Evolutionary conservation across 2,113 vertebrate genomes (phyloP), one percentile per base, ranked within the genome.

Genomic region (Aphyosemion australe): DNA sequence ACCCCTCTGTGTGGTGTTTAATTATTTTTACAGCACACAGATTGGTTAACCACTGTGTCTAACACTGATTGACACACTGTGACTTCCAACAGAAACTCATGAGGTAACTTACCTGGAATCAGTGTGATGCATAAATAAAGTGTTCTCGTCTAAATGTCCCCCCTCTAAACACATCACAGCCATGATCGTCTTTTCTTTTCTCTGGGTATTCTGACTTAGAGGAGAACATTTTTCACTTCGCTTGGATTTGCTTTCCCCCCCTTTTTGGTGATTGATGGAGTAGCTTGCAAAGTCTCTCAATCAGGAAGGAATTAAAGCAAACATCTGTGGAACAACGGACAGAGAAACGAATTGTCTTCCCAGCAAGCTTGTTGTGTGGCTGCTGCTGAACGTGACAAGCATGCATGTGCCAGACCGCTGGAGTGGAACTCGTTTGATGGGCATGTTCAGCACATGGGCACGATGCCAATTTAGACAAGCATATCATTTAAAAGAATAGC

Each of bases 381-480:
- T 82, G 87, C 84, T 77, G 71, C 75, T 48, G 85, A 80, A 91
- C 90, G 90, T 91, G 91, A 92, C 72, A 69, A 80, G 91, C 88
- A 88, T 91, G 86, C 83, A 73, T 84, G 87, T 81, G 77, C 62
- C 54, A 81, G 78, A 69, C 65, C 78, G 49, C 45, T 82, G 79
- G 85, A 84, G 82, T 89, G 89, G 86, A 90, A 90, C 89, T 66
- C 46, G 68, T 87, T 90, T 88, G 90, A 90, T 86, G 90, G 90
- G 79, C 87, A 90, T 85, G 81, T 87, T 90, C 81, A 81, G 83
- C 88, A 85, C 78, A 82, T 72, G 82, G 87, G 84, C 89, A 85
- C 47, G 74, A 88, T 90, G 91, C 88, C 89, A 92, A 88, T 90
- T 90, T 90, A 88, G 87, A 89, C 88, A 90, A 90, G 87, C 80